Percentiles rank a stretch among this genome's conserved stretches.
phyloP scores from a whole-genome alignment of 2,113 vertebrate genomes.

The Acrocephalus kingi region DNA sequence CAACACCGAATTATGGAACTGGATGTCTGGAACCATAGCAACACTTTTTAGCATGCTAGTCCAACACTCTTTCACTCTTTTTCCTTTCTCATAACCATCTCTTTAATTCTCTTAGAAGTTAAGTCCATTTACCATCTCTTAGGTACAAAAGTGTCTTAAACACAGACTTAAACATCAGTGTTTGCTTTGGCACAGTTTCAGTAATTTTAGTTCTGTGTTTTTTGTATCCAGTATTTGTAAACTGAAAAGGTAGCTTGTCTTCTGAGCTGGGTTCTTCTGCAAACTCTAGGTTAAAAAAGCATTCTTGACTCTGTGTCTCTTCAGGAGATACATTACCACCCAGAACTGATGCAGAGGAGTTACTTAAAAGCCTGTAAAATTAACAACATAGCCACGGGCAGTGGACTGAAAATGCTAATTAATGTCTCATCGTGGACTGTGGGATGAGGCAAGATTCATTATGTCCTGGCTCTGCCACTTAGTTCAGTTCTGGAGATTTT shows the following conservation, averaged over 20 bases:
- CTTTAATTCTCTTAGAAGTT: neutral
- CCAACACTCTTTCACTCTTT: neutral
- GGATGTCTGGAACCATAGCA: neutral
- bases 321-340: neutral
- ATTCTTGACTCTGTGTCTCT: neutral
- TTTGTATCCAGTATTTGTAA: neutral
- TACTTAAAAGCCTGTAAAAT: conserved; percentile 52
- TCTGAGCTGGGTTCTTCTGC: neutral
- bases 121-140: neutral
- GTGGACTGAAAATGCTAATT: conserved; percentile 51
- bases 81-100: neutral
- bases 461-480: neutral
- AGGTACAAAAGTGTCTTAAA: neutral
- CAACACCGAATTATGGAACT: neutral
- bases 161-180: neutral
- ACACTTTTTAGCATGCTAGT: neutral
- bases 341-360: conserved; percentile 39
- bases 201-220: neutral
- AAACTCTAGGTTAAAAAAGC: neutral
- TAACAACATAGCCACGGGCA: conserved; percentile 17
- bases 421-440: conserved; percentile 20
- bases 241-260: neutral
- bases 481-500: conserved; percentile 17
- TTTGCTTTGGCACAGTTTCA: neutral
- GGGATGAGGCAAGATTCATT: conserved; percentile 54